Evolutionary conservation across 2,888 invertebrate species (phyloP).

Genomic region (Amaurobius ferox): DNA sequence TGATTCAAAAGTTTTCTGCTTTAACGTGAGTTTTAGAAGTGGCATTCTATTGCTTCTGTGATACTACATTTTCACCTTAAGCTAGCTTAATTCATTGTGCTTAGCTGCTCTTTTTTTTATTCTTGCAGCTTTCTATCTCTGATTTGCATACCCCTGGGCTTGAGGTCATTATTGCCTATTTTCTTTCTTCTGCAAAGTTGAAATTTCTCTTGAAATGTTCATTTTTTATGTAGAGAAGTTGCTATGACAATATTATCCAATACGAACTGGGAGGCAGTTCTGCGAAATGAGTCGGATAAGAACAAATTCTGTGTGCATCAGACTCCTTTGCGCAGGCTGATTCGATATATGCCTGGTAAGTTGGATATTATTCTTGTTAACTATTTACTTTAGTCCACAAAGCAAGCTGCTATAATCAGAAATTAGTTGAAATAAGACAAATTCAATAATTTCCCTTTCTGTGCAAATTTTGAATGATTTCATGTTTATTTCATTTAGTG

Average conservation of each 20-base stretch:
- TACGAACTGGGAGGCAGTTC: slow-evolving; percentile 78
- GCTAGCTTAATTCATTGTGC: neutral
- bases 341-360: slow-evolving; percentile 79
- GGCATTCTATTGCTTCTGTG: neutral
- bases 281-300: slow-evolving; percentile 77
- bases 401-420: too few relatives aligned
- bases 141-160: slow-evolving; percentile 5
- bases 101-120: slow-evolving; percentile 33
- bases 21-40: too few relatives aligned
- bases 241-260: slow-evolving; percentile 78
- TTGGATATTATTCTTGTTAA: too few relatives aligned
- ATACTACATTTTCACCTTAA: neutral
- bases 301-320: slow-evolving; percentile 76
- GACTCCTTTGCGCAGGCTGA: slow-evolving; percentile 79
- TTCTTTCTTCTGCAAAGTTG: neutral
- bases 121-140: slow-evolving; percentile 27
- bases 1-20: too few relatives aligned
- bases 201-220: slow-evolving; percentile 42
- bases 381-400: too few relatives aligned
- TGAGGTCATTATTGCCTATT: slow-evolving; percentile 14
- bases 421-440: too few relatives aligned
- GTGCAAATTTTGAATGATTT: too few relatives aligned
- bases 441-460: too few relatives aligned
- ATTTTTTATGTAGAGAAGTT: slow-evolving; percentile 76
- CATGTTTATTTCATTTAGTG: too few relatives aligned